Evolutionary conservation across 2,888 invertebrate species (phyloP).

Genomic region (Calliopum simillimum): DNA sequence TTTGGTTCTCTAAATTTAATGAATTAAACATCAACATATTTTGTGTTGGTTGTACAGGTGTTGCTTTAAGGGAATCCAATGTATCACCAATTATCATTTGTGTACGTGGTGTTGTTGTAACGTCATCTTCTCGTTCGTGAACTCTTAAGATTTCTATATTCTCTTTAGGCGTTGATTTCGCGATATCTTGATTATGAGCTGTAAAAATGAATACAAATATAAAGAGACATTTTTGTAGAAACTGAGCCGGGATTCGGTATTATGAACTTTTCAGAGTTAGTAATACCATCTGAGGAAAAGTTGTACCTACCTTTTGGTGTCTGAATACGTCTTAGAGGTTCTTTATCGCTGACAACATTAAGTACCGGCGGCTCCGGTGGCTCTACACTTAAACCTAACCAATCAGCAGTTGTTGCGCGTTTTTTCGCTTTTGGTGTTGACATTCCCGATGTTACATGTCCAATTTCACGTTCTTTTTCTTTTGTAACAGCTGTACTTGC

Average conservation of each 20-base stretch:
- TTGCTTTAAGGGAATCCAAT: too few species aligned
- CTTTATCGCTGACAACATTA: too few species aligned
- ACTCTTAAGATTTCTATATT: slow-evolving; percentile 46
- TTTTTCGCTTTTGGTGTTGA: slow-evolving; percentile 57
- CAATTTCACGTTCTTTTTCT: slow-evolving; percentile 49
- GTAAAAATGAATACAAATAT: not conserved
- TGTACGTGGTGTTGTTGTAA: not conserved
- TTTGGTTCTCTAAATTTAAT: slow-evolving; percentile 58
- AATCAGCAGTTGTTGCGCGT: slow-evolving; percentile 59
- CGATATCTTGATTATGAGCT: not conserved
- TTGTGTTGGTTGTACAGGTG: slow-evolving; percentile 42
- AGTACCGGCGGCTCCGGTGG: slow-evolving; percentile 35
- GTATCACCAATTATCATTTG: not conserved
- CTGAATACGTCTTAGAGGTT: too few species aligned
- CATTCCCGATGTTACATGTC: slow-evolving; percentile 47
- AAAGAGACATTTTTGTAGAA: too few species aligned
- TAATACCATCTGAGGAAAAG: too few species aligned
- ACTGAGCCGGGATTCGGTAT: too few species aligned
- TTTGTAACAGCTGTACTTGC: slow-evolving; percentile 23
- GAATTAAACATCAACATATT: slow-evolving; percentile 57
- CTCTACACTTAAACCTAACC: slow-evolving; percentile 62
- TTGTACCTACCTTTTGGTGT: too few species aligned
- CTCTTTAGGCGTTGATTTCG: slow-evolving; percentile 32
- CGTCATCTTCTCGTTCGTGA: slow-evolving; percentile 40
- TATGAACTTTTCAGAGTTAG: too few species aligned